Base-by-base conservation (phyloP, 2,113 vertebrate species). In the Acanthisitta chloris region DNA sequence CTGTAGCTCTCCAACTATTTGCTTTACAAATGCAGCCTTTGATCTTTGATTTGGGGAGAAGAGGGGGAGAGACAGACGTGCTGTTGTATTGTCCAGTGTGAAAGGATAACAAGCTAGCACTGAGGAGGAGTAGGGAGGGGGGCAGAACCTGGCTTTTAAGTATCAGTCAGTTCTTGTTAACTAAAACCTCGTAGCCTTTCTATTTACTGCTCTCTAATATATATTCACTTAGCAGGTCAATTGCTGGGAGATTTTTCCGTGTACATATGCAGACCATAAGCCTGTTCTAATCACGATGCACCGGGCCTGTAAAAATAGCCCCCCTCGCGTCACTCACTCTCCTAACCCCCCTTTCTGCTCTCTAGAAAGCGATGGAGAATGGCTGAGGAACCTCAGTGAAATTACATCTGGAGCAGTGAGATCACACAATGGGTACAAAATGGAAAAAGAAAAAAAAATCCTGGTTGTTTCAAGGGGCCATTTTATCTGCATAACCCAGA, bases 1-100 rank as follows among this genome's bases (percentile, higher is more conserved):
- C 98, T 99, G 98, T 98, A 98, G 98, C 98, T 97, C 98, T 98
- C 98, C 98, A 99, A 99, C 99, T 99, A 99, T 99, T 99, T 99
- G 99, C 99, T 99, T 99, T 99, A 99, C 99, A 99, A 99, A 99
- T 99, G 98, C 98, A 99, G 98, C 98, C 98, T 99, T 99, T 99
- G 99, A 99, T 99, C 99, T 99, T 98, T 99, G 99, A 99, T 99
- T 99, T 99, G 98, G 98, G 98, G 95, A 98, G 98, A 95, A 96
- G 97, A 97, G 95, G 97, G 98, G 98, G 98, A 98, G 98, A 96
- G 97, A 97, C 97, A 94, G 96, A 96, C 97, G 93, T 92, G 96
- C 97, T 95, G 93, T 94, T 93, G 97, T 93, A 98, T 98, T 97
- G 98, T 99, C 98, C 99, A 92, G 98, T 97, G 88, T 96, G 98